Evolutionary conservation across 1,140 invertebrate species (phyloP).

Genomic region (Diploscapter pachys): DNA sequence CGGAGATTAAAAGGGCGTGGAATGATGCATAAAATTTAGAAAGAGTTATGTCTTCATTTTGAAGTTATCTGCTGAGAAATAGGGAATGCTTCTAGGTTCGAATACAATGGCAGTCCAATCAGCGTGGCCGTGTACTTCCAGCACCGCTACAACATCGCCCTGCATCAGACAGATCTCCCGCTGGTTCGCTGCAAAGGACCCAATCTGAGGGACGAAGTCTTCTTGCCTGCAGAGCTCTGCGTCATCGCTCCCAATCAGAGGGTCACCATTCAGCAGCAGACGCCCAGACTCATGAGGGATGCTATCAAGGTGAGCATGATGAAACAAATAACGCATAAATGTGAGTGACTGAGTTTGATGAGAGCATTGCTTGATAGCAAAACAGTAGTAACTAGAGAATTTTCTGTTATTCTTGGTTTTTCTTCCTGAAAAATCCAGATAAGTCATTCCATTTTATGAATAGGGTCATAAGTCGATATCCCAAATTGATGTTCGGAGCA

Average conservation of each 20-base stretch:
- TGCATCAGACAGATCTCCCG: conserved; percentile 1
- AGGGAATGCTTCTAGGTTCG: not conserved
- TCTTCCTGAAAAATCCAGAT: too few relatives aligned
- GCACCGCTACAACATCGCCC: not conserved
- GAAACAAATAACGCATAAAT: too few relatives aligned
- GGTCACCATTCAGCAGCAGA: conserved; percentile 10
- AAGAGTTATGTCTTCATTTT: not conserved
- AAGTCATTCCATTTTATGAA: too few relatives aligned
- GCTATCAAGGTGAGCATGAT: conserved; percentile 18
- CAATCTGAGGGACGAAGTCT: not conserved
- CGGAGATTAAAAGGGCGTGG: too few relatives aligned
- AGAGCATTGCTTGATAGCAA: too few relatives aligned
- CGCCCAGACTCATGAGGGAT: conserved; percentile 26
- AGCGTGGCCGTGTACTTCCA: conserved; percentile 2
- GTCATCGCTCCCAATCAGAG: conserved; percentile 28
- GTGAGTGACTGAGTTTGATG: too few relatives aligned
- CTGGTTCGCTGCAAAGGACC: conserved; percentile 1
- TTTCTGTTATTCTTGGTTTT: too few relatives aligned
- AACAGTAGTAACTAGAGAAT: too few relatives aligned
- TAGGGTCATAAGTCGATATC: too few relatives aligned
- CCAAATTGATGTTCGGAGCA: too few relatives aligned
- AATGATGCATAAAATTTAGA: too few relatives aligned
- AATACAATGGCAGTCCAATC: conserved; percentile 12
- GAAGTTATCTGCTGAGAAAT: conserved; percentile 9
- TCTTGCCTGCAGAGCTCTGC: conserved; percentile 26